Evolutionary conservation across 2,888 invertebrate genomes (phyloP).

Genomic region (Saturnia japonica): DNA sequence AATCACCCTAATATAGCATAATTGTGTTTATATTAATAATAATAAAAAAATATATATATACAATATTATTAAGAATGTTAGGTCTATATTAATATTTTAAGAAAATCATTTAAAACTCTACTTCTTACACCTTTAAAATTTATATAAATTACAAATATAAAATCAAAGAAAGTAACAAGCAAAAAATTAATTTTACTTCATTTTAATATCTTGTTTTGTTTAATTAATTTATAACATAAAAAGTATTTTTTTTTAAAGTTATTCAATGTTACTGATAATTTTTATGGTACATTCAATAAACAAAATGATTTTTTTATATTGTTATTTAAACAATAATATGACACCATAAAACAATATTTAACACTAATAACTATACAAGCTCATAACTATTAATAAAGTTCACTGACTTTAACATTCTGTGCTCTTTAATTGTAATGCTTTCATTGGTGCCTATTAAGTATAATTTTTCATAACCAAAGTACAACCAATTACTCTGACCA

Average conservation of each 20-base stretch:
- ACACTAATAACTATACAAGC: background rate
- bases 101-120: no score
- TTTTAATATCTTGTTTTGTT: background rate
- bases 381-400: slow-evolving; percentile 45
- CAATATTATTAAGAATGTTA: no score
- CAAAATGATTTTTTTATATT: background rate
- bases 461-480: slow-evolving; percentile 40
- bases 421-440: slow-evolving; percentile 54
- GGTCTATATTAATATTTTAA: no score
- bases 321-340: background rate
- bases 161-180: background rate
- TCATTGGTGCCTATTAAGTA: slow-evolving; percentile 51
- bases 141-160: background rate
- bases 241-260: background rate
- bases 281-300: background rate
- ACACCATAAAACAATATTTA: background rate
- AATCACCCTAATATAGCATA: no score
- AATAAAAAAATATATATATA: no score
- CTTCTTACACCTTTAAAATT: background rate
- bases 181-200: background rate
- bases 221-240: background rate
- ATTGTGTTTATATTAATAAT: no score
- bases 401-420: slow-evolving; percentile 66
- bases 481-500: slow-evolving; percentile 29
- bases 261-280: background rate